Evolutionary conservation across 1,140 invertebrate genomes (phyloP), one percentile per base, ranked within the genome.

Genomic region (Pseudomyrmex dendroicus): DNA sequence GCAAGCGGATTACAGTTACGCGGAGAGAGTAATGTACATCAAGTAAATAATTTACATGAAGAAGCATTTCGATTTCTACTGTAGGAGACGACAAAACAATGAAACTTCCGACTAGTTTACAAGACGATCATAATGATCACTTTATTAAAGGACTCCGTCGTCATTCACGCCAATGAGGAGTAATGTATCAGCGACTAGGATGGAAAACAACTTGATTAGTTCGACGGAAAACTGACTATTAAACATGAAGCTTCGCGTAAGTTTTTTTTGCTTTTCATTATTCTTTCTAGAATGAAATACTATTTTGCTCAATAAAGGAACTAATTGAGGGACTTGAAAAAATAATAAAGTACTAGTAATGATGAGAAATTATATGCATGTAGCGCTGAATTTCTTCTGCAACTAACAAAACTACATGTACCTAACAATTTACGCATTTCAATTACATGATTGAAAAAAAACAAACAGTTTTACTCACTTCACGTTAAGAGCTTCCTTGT

Each of bases 401-500:
- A 25, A 7, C 35, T 48, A 22, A 25, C 13, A 78, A 48, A 10
- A 57, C 10, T 67, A 78, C 54, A 10, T 68, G 15, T 3, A 68
- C 22, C 1, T 20, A 2, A 46, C 1, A 46, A 57, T 1, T 22
- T n/a, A 7, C 67, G 35, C 22, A 59, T 57, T 5, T 46, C 13
- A 46, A 22, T 56, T 66, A 54, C 0, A 12, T 10, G 2, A 56
- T 70, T 59, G 20, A 20, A 17, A 5, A 10, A 72, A 48, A 66
- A 25, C 25, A 25, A 50, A 4, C 13, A 15, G 10, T 57, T 77
- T 64, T 63, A 91, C 93, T 44, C 93, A 94, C 94, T 94, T 94
- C 73, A 91, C 62, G 82, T 92, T 91, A 78, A 94, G 93, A 86
- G 90, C 84, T 52, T 93, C 90, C 59, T 92, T 92, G 25, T 94